Evolutionary conservation across 2,888 invertebrate species (phyloP).

Genomic region (Caenorhabditis auriculariae): DNA sequence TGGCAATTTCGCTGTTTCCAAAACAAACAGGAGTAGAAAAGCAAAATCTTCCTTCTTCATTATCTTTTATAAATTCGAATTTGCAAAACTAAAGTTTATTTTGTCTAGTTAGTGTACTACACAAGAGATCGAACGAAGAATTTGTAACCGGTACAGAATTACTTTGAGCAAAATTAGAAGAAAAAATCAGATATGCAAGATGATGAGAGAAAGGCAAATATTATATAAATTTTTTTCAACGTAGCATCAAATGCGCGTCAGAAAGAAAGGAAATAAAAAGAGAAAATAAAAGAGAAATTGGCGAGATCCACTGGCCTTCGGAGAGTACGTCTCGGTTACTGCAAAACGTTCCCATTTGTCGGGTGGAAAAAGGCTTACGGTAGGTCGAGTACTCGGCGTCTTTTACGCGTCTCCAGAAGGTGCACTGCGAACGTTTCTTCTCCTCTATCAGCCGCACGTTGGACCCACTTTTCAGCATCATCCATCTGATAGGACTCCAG

Average conservation of each 20-base stretch:
- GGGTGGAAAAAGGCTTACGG: slow-evolving; percentile 35
- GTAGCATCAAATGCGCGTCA: neutral
- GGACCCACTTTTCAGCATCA: slow-evolving; percentile 54
- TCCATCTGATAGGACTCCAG: slow-evolving; percentile 57
- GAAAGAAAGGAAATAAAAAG: neutral
- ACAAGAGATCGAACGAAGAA: no score
- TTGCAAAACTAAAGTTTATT: no score
- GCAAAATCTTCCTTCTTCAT: no score
- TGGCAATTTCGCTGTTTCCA: no score
- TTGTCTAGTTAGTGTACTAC: no score
- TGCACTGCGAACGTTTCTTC: slow-evolving; percentile 47
- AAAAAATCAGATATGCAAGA: slow-evolving; percentile 6
- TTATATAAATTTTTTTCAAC: neutral
- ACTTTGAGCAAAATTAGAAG: neutral
- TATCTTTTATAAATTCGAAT: no score
- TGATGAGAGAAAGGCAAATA: slow-evolving; percentile 6
- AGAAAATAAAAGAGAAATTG: neutral
- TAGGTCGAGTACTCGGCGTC: slow-evolving; percentile 60
- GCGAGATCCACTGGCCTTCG: slow-evolving; percentile 1
- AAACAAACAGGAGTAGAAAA: no score
- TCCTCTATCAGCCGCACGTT: slow-evolving; percentile 48
- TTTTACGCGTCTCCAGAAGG: slow-evolving; percentile 53
- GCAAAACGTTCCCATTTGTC: slow-evolving; percentile 4
- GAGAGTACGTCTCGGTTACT: slow-evolving; percentile 28
- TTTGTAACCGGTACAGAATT: no score